Evolutionary conservation across 2,113 vertebrate species (phyloP).

Genomic region (Puffinus mauretanicus): DNA sequence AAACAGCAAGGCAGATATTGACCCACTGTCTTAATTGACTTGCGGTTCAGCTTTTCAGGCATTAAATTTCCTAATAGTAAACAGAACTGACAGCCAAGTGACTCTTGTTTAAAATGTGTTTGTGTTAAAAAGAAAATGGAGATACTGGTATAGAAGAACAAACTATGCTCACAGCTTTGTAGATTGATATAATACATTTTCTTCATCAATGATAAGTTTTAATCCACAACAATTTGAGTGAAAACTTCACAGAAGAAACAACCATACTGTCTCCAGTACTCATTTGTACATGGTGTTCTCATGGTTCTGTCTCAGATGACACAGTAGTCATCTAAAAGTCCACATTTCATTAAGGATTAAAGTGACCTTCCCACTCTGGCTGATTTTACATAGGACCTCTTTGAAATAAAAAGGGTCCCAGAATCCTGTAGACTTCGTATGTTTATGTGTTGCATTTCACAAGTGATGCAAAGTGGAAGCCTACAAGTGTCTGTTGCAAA

Average conservation of each 20-base stretch:
- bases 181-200: neutral
- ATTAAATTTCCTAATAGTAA: conserved; percentile 1
- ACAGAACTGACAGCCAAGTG: neutral
- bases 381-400: neutral
- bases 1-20: conserved; percentile 60
- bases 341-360: neutral
- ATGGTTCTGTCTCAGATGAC: neutral
- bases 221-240: neutral
- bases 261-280: neutral
- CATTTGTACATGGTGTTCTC: neutral
- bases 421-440: neutral
- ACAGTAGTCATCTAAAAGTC: neutral
- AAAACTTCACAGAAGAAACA: neutral
- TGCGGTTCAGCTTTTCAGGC: conserved; percentile 7
- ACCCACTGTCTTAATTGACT: conserved; percentile 51
- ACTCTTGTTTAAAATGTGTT: neutral
- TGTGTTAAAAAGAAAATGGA: neutral
- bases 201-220: neutral
- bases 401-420: neutral
- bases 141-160: neutral
- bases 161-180: neutral
- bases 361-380: neutral
- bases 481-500: neutral
- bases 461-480: neutral
- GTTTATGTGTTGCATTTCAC: neutral